phyloP scores from a whole-genome alignment of 2,888 invertebrate species.

The Onthophagus sagittarius region DNA sequence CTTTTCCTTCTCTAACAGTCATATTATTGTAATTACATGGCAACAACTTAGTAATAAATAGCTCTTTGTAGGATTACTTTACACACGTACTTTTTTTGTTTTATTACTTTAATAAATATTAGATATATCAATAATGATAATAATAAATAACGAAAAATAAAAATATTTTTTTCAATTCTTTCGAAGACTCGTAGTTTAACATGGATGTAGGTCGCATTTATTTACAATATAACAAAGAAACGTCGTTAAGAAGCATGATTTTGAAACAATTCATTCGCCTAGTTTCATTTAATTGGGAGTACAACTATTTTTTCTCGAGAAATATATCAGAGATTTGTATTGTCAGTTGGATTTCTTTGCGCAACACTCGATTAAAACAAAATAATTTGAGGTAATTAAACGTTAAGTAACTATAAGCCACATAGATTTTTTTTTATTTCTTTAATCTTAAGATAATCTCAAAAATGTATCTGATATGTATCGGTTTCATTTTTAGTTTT shows the following conservation, averaged over 20 bases:
- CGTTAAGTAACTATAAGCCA: background rate
- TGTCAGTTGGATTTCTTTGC: background rate
- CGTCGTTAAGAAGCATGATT: too few species aligned
- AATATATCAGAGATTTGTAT: background rate
- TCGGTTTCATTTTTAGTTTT: background rate
- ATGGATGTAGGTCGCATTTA: too few species aligned
- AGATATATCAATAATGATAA: too few species aligned
- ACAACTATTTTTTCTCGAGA: background rate
- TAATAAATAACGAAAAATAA: too few species aligned
- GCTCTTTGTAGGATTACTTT: constrained; percentile 1
- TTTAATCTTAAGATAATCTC: background rate
- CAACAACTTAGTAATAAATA: constrained; percentile 8
- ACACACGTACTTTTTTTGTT: background rate
- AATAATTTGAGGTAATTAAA: background rate
- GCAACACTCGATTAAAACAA: background rate
- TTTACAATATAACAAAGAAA: too few species aligned
- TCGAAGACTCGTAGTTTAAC: too few species aligned
- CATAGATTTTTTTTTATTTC: background rate
- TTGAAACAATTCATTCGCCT: too few species aligned
- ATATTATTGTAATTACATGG: background rate
- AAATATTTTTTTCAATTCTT: too few species aligned
- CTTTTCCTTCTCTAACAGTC: background rate
- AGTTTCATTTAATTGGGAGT: too few species aligned
- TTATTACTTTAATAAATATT: background rate
- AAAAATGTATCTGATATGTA: background rate